These are phyloP conservation scores for Oryzias dopingdopingensis DNA, from an alignment of 2,797 vertebrate species.

Conservation along the genomic window DNA sequence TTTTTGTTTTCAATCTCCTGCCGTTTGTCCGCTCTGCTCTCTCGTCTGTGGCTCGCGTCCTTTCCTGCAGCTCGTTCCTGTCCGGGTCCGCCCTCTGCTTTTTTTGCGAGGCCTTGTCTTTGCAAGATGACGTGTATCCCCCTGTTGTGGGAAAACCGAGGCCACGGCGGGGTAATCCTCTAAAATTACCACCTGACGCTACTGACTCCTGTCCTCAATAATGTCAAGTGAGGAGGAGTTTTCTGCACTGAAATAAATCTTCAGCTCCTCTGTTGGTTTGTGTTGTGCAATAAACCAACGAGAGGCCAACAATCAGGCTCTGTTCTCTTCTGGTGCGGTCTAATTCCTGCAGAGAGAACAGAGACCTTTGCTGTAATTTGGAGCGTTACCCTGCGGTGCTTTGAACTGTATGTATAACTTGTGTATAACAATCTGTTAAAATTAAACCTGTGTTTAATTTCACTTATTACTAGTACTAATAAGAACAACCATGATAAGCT, in stretches of 20 bases:
- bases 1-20: conserved; percentile 36
- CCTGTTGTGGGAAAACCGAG: conserved; percentile 81
- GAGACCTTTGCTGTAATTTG: conserved; percentile 13
- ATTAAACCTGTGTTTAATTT: conserved; percentile 77
- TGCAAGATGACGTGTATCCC: conserved; percentile 83
- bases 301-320: conserved; percentile 2
- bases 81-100: conserved; percentile 85
- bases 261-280: conserved; percentile 13
- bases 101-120: conserved; percentile 92
- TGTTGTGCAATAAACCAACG: conserved; percentile 3
- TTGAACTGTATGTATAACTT: conserved; percentile 82
- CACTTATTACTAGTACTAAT: conserved; percentile 70
- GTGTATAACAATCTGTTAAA: conserved; percentile 78
- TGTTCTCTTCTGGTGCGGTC: conserved; percentile 6
- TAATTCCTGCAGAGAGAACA: conserved; percentile 19
- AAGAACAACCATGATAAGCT: conserved; percentile 73
- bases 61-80: conserved; percentile 67
- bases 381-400: conserved; percentile 77
- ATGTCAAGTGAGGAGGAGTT: not conserved
- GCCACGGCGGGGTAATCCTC: conserved; percentile 54
- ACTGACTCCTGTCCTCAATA: not conserved
- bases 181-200: conserved; percentile 3
- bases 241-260: conserved; percentile 32
- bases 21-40: conserved; percentile 33
- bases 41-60: not conserved